Conservation (phyloP, 2,888 invertebrate species). For the Hyles lineata region DNA sequence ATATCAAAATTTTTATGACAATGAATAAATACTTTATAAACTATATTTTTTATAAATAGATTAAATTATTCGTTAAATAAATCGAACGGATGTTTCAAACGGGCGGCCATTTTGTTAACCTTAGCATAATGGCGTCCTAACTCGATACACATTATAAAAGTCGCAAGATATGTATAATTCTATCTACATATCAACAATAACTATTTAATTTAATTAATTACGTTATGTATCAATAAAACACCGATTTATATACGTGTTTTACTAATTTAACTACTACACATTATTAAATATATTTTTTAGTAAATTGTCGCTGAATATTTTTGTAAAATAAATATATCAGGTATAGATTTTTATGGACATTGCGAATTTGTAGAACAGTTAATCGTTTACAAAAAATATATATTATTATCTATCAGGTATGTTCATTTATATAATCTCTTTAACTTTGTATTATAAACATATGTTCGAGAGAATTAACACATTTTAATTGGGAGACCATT, state of each 20-base stretch:
- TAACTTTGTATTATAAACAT: no score
- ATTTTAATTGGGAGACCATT: no score
- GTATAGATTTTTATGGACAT: neutral
- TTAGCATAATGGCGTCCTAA: slow-evolving; percentile 14
- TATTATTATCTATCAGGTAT: neutral
- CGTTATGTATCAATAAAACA: slow-evolving; percentile 23
- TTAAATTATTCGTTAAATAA: neutral
- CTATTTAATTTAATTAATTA: slow-evolving; percentile 38
- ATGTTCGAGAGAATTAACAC: no score
- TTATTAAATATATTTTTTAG: neutral
- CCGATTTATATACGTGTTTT: slow-evolving; percentile 22
- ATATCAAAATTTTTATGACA: neutral
- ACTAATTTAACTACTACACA: slow-evolving; percentile 3
- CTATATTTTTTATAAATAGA: neutral
- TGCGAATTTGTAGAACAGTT: neutral
- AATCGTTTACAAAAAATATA: neutral
- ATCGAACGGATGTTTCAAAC: neutral
- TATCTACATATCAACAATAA: slow-evolving; percentile 46
- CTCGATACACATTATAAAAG: slow-evolving; percentile 32
- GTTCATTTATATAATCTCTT: no score
- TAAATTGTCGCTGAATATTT: neutral
- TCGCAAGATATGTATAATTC: slow-evolving; percentile 54
- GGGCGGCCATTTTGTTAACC: slow-evolving; percentile 8
- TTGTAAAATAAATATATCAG: neutral
- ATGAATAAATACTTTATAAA: neutral